These are phyloP conservation scores for Xylota segnis DNA, from an alignment of 2,888 invertebrate genomes.

Conservation along the genomic window DNA sequence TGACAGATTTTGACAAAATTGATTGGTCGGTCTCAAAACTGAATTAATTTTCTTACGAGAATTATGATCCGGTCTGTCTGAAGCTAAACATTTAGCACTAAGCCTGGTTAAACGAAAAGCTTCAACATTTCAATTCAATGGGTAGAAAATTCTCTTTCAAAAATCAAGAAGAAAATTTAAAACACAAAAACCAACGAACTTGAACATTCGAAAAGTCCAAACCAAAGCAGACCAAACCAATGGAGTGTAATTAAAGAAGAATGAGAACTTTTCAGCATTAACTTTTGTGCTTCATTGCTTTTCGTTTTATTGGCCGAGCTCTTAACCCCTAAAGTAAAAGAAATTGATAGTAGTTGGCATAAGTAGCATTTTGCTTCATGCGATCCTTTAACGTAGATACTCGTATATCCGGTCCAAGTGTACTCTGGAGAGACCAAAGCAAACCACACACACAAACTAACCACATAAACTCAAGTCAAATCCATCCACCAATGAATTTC, in stretches of 20 bases:
- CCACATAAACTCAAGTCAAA: slow-evolving; percentile 50
- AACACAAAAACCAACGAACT: background rate
- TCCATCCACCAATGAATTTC: slow-evolving; percentile 50
- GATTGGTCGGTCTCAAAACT: no score
- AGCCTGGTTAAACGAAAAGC: no score
- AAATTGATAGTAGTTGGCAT: slow-evolving; percentile 45
- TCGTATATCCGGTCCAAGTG: slow-evolving; percentile 35
- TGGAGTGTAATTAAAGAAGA: slow-evolving; percentile 59
- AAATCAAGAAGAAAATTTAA: no score
- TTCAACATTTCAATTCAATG: no score
- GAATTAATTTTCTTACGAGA: no score
- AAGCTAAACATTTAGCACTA: no score
- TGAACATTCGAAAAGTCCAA: slow-evolving; percentile 32
- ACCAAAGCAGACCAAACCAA: slow-evolving; percentile 45
- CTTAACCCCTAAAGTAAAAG: slow-evolving; percentile 33
- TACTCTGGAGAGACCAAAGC: slow-evolving; percentile 48
- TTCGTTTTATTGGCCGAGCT: slow-evolving; percentile 52
- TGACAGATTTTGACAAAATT: no score
- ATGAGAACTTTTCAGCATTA: slow-evolving; percentile 52
- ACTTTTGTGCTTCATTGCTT: slow-evolving; percentile 56
- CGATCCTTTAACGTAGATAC: slow-evolving; percentile 18
- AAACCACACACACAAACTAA: slow-evolving; percentile 15
- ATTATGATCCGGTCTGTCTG: no score
- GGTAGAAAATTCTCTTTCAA: no score
- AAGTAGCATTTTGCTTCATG: slow-evolving; percentile 18